Base-by-base conservation (phyloP, 1,140 invertebrate genomes). In the Trichomalopsis sarcophagae region DNA sequence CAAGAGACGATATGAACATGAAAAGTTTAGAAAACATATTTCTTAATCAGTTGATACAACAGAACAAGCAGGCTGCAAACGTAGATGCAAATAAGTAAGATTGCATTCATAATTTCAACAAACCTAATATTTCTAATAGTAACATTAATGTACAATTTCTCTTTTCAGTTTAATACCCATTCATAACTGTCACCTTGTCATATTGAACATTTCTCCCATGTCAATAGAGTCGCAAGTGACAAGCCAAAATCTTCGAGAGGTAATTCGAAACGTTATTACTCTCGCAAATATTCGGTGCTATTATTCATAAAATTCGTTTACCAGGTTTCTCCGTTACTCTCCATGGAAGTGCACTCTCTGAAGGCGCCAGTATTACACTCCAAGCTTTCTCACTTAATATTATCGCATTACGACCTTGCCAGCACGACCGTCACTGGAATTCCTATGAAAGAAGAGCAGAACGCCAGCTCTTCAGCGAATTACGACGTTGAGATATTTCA, bases 381-480 rank as follows among this genome's bases (percentile, higher is more conserved):
- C 82, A 96, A 97, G 88, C 91, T 98, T 13, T 96, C 96, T 0
- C 94, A 96, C 78, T 91, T 97, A 2, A 97, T 97, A 82, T 91
- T 97, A 83, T 95, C 95, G 10, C 98, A 99, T 92, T 99, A 98
- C 89, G 95, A 97, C 90, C 93, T 99, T n/a, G 96, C 98, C 1
- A 98, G 97, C 80, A 99, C 98, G 17, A 99, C 98, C 1, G 98
- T 99, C 0, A 99, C 98, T 36, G 98, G 98, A 44, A 99, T 99
- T 89, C 98, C 98, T 6, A 99, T 99, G 98, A 99, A 99, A 94
- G 98, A 99, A 94, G 98, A 99, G 93, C 98, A 99, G 94, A 99
- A 99, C 93, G 98, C 98, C 1, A 98, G 97, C 92, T 99, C 98
- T 0, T 99, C 98, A 76, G 98, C 98, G 1, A 99, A 99, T 94